Evolutionary conservation across 2,888 invertebrate genomes (phyloP), one percentile per base, ranked within the genome.

Genomic region (Anoplius nigerrimus): DNA sequence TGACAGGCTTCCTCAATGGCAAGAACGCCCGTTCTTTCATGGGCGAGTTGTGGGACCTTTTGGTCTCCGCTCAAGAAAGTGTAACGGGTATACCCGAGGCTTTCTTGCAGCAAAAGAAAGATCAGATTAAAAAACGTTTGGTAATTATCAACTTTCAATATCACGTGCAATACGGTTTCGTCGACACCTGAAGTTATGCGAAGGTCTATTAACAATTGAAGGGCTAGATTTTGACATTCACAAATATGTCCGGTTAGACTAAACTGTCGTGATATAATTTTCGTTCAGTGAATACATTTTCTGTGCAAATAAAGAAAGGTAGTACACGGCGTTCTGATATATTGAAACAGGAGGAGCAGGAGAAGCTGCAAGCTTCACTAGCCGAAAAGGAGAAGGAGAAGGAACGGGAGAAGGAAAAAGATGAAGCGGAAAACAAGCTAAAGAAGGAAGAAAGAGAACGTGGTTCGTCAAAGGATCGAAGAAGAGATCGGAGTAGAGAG

Each of bases 1-100:
- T 99, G 89, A 99, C 99, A 54, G 99, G 99, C 55, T 99, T 99
- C 90, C 91, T 99, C 72, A 99, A 99, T 88, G 98, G 98, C 13
- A 97, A 97, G 89, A 98, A 98, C 90, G 98, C 99, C 18, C 92
- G 99, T 48, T 94, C 96, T 81, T 99, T 99, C 90, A 98, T 99
- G 96, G 95, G 95, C 2, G 99, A 99, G 89, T 91, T 99, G 62
- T 99, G 99, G 99, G 95, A 96, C 74, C 90, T 98, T 79, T 90
- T 99, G 78, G 92, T 98, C 71, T 98, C 98, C 62, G 99, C 99
- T 1, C 98, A 98, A 89, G 96, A 98, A 59, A 97, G 97, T 79
- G 95, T 96, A 53, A 95, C 94, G 75, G 99, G 99, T 15, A 99
- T 99, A 84, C 99, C 99, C 0, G 95, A 96, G 76, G 94, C 95